Base-by-base conservation (phyloP, 2,113 vertebrate species). In the Ptychochromis oligacanthus region DNA sequence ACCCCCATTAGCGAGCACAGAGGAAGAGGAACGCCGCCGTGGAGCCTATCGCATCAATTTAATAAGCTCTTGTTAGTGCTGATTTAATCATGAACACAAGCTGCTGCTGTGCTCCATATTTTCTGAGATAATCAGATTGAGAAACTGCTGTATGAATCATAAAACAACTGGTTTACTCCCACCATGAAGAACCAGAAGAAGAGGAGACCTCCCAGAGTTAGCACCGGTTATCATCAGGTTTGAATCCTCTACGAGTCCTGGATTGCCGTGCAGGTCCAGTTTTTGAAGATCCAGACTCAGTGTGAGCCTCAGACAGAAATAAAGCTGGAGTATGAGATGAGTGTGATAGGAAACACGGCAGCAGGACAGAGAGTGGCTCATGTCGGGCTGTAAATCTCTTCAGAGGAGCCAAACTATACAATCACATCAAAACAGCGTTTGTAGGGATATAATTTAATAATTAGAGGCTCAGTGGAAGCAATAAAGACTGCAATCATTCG, bases 51-150 rank as follows among this genome's bases (percentile, higher is more conserved):
- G 61, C 57, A 87, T 90, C 85, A 84, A 72, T 79, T 78, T 84
- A 91, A 93, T 85, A 65, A 90, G 61, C 28, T 60, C 86, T 80
- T 12, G 65, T 88, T 80, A 87, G 62, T 64, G 82, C 67, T 90
- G 86, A 91, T 92, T 84, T 54, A 87, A 92, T 89, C 87, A 85
- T 24, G 31, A 38, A 49, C 83, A 83, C 75, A 59, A 83, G 82
- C 86, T 82, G 67, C 80, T 81, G 55, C 89, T 87, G 84, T 82
- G 76, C 67, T 79, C 34, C 38, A 56, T 40, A 38, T 85, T 81
- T 80, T 77, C 60, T 4, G 46, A 86, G 61, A 64, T 89, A 87
- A 90, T 87, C 58, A 82, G 55, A 89, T 89, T 87, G 31, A 55
- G 40, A 54, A 80, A 57, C 9, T 83, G 46, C 83, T 49, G 58